phyloP scores from a whole-genome alignment of 53 echinoderm and acorn worm genomes.

The Crossaster papposus region DNA sequence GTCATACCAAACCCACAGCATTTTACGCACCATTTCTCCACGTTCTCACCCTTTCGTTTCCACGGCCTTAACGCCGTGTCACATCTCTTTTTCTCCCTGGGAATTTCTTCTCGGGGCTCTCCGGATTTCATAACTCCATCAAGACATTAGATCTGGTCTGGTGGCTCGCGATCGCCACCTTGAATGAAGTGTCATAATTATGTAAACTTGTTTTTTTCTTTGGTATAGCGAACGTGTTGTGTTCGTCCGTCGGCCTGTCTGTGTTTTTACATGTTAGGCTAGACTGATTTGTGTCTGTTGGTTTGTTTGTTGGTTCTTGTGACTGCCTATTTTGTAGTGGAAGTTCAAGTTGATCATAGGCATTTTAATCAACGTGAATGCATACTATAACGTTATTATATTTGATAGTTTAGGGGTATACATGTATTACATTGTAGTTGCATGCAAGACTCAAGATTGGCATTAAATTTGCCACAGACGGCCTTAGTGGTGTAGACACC shows the following conservation, averaged over 20 bases:
- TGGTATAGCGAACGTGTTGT: background rate
- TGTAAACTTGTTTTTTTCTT: background rate
- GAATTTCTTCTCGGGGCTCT: background rate
- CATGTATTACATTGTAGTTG: too few relatives aligned
- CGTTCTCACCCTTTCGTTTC: background rate
- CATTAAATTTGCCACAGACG: too few relatives aligned
- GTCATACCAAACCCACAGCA: constrained; percentile 1
- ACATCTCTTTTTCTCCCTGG: background rate
- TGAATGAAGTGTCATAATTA: constrained; percentile 27
- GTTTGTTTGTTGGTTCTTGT: background rate
- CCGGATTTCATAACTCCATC: constrained; percentile 49
- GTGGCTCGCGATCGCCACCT: background rate
- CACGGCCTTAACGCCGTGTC: background rate
- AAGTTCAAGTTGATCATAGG: too few relatives aligned
- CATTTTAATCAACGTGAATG: too few relatives aligned
- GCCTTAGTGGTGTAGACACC: too few relatives aligned
- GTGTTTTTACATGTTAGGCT: too few relatives aligned
- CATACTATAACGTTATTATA: too few relatives aligned
- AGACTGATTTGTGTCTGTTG: background rate
- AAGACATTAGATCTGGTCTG: constrained; percentile 51
- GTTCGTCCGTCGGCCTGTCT: constrained; percentile 7
- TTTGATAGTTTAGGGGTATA: too few relatives aligned
- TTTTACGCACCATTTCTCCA: background rate
- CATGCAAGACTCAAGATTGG: too few relatives aligned
- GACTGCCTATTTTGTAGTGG: background rate